Percentiles rank a stretch among this genome's conserved stretches.
Conservation (phyloP, 2,797 vertebrate species). For the Ctenosaura bakeri region DNA sequence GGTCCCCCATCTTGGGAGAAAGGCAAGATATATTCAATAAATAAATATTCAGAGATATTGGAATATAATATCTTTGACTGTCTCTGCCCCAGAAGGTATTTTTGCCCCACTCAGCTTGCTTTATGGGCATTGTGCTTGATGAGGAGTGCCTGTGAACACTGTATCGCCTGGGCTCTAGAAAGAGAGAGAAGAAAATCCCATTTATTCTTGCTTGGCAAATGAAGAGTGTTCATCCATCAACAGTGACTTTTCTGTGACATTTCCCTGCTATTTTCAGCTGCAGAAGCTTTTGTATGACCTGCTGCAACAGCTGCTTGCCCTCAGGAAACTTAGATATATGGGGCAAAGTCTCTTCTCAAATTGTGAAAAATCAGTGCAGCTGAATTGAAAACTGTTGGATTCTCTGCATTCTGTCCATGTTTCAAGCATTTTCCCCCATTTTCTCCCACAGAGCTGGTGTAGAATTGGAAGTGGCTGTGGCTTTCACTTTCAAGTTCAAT, state of each 20-base stretch:
- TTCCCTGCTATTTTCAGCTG: constrained; percentile 22
- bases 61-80: neutral
- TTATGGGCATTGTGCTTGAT: neutral
- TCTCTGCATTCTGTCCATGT: neutral
- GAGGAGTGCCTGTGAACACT: neutral
- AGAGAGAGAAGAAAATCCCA: neutral
- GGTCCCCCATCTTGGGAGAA: neutral
- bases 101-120: neutral
- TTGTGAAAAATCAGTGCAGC: neutral
- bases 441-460: neutral
- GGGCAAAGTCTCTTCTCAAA: constrained; percentile 5
- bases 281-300: constrained; percentile 24
- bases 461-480: neutral
- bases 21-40: neutral
- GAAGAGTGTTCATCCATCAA: constrained; percentile 26
- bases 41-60: neutral
- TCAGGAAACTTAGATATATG: constrained; percentile 14
- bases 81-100: neutral
- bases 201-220: constrained; percentile 22
- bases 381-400: neutral
- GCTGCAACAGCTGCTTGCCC: constrained; percentile 23
- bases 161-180: neutral
- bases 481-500: neutral
- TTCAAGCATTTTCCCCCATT: neutral
- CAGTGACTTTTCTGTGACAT: constrained; percentile 27